Conservation (phyloP, 2,797 vertebrate species). For the Oceanodroma leucorhoa region DNA sequence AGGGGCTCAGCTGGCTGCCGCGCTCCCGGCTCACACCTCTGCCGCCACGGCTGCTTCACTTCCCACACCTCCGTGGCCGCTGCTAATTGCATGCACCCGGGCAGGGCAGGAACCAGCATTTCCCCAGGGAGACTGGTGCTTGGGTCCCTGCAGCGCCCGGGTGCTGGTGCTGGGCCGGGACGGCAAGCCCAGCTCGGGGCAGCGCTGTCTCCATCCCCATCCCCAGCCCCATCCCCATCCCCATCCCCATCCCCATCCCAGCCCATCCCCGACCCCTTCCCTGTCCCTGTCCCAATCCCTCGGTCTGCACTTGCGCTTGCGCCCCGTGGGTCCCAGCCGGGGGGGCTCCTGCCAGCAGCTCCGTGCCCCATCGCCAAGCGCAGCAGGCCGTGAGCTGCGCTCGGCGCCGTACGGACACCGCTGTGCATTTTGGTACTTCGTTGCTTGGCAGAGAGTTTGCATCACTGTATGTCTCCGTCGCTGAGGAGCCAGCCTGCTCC, state of each 20-base stretch:
- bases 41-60: fast-evolving
- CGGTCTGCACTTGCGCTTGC: fast-evolving
- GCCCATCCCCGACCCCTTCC: neutral
- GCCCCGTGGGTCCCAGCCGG: fast-evolving
- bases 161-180: fast-evolving
- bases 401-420: fast-evolving
- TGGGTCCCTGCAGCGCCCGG: fast-evolving
- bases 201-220: neutral
- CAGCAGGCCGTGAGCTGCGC: neutral
- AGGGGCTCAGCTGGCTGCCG: neutral
- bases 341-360: neutral
- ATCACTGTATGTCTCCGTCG: fast-evolving
- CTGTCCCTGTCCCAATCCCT: fast-evolving
- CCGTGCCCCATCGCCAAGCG: neutral
- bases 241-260: too few relatives aligned
- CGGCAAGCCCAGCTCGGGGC: fast-evolving
- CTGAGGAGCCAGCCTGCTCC: neutral
- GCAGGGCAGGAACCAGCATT: neutral
- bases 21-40: neutral
- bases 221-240: too few relatives aligned
- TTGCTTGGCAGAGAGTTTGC: neutral
- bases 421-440: neutral
- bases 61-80: neutral
- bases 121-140: neutral
- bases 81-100: fast-evolving